Conservation (phyloP, 2,888 invertebrate species). For the Mongoloraphidia duomilia region DNA sequence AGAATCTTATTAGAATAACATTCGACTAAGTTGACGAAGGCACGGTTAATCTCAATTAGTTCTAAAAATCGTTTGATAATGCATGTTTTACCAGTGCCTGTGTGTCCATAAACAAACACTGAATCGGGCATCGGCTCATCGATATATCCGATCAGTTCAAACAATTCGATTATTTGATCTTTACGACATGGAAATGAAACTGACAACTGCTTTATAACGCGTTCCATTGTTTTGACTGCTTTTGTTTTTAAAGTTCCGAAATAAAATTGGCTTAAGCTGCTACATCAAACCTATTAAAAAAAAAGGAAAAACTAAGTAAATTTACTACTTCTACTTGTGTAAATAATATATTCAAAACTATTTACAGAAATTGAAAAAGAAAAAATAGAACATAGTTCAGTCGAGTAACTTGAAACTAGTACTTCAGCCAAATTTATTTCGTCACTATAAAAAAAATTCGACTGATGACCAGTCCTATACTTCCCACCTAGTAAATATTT, state of each 20-base stretch:
- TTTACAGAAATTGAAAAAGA: too few species aligned
- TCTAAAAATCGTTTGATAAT: conserved; percentile 46
- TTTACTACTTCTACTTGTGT: too few species aligned
- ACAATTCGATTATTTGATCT: conserved; percentile 25
- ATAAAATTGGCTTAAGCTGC: neutral
- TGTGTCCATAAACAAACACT: conserved; percentile 68
- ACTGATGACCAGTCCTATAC: too few species aligned
- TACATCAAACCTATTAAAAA: neutral
- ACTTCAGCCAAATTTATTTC: too few species aligned
- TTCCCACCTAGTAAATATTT: too few species aligned
- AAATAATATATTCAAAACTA: too few species aligned
- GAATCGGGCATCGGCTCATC: conserved; percentile 51
- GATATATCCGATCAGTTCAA: conserved; percentile 30
- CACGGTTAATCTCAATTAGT: conserved; percentile 40
- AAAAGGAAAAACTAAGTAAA: too few species aligned
- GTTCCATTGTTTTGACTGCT: neutral
- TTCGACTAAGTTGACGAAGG: conserved; percentile 66
- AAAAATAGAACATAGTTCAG: too few species aligned
- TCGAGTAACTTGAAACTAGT: too few species aligned
- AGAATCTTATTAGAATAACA: conserved; percentile 63
- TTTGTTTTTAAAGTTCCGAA: neutral
- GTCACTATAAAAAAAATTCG: too few species aligned
- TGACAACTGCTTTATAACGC: neutral
- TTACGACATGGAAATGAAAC: conserved; percentile 22
- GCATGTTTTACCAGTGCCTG: conserved; percentile 71